Conservation (phyloP, 2,113 vertebrate species). For the Astur gentilis region DNA sequence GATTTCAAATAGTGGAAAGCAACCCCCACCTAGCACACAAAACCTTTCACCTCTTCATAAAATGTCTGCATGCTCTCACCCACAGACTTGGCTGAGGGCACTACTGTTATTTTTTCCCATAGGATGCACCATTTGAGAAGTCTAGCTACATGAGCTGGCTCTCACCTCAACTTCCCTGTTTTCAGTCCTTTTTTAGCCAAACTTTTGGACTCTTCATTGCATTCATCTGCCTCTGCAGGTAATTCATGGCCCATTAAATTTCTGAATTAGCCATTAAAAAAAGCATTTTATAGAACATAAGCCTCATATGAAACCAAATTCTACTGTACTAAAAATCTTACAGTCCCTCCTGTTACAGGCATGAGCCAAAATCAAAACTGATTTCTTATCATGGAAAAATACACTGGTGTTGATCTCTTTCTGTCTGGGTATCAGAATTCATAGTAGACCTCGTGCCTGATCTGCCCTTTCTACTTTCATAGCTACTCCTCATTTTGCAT, state of each 20-base stretch:
- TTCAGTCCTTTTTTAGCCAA: conserved; percentile 47
- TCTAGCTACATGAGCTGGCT: conserved; percentile 55
- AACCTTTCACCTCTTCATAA: background rate
- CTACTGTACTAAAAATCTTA: background rate
- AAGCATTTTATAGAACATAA: background rate
- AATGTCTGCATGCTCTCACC: conserved; percentile 24
- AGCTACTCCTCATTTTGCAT: background rate
- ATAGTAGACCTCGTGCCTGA: background rate
- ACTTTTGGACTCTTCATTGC: conserved; percentile 31
- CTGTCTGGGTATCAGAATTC: background rate
- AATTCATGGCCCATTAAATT: conserved; percentile 31
- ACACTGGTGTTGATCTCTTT: background rate
- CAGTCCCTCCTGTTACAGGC: background rate
- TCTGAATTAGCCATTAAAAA: background rate
- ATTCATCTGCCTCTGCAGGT: conserved; percentile 42
- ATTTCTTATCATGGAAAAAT: conserved; percentile 8
- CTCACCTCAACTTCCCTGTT: conserved; percentile 19
- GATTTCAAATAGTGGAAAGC: background rate
- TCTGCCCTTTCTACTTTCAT: background rate
- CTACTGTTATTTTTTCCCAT: conserved; percentile 44
- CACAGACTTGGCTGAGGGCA: conserved; percentile 39
- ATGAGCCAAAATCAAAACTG: background rate
- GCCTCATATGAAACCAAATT: background rate
- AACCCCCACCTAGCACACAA: background rate
- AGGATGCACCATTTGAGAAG: conserved; percentile 46